A percentile compares a stretch with the other conserved stretches of the same genome.
Evolutionary conservation across 2,797 vertebrate species (phyloP).

Genomic region (Trachurus trachurus): DNA sequence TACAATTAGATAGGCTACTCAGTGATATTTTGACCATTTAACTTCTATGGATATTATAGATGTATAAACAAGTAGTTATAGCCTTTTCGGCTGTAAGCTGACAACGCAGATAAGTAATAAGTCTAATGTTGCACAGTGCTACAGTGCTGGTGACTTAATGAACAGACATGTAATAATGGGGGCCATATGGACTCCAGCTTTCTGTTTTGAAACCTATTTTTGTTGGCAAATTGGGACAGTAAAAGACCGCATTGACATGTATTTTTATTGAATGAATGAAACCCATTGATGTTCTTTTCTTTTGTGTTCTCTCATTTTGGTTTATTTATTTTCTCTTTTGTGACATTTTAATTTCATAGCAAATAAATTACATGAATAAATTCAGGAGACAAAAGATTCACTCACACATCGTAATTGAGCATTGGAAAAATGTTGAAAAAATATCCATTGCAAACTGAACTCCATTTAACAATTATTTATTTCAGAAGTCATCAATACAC

Average conservation of each 20-base stretch:
- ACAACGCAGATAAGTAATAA: background rate
- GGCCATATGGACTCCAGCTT: background rate
- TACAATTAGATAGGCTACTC: background rate
- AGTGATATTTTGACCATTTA: background rate
- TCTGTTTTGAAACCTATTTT: background rate
- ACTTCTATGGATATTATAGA: background rate
- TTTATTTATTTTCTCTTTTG: background rate
- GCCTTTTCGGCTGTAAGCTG: background rate
- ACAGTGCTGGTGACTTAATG: background rate
- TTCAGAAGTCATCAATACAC: background rate
- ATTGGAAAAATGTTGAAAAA: background rate
- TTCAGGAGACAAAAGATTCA: background rate
- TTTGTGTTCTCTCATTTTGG: background rate
- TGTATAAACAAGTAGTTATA: background rate
- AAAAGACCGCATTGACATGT: background rate
- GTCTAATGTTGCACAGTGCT: background rate
- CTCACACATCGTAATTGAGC: background rate
- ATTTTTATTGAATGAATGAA: conserved; percentile 5
- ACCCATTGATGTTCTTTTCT: background rate
- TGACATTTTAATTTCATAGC: background rate
- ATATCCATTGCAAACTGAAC: background rate
- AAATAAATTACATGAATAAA: background rate
- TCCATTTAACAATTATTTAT: background rate
- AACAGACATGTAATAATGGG: background rate
- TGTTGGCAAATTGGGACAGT: background rate